These are phyloP conservation scores for Megamerina dolium DNA, from an alignment of 2,888 invertebrate species.

Conservation along the genomic window DNA sequence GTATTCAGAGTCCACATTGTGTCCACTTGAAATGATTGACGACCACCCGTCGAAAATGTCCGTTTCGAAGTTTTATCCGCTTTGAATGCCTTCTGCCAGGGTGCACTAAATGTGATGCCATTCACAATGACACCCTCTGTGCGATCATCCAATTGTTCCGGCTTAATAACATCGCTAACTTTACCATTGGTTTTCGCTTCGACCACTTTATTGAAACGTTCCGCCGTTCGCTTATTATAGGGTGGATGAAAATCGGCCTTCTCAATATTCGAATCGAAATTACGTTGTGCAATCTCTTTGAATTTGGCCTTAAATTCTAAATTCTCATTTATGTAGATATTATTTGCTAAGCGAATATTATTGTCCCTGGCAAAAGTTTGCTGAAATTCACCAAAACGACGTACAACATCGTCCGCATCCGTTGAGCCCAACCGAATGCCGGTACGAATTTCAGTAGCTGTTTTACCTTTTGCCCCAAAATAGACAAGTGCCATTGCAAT, in stretches of 20 bases:
- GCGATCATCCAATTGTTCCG: constrained; percentile 47
- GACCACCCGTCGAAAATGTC: constrained; percentile 31
- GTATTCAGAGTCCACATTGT: constrained; percentile 43
- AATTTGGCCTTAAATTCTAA: constrained; percentile 56
- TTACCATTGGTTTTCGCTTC: constrained; percentile 71
- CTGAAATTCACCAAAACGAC: constrained; percentile 35
- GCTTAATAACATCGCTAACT: constrained; percentile 67
- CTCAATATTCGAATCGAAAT: constrained; percentile 62
- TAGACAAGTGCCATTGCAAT: constrained; percentile 64
- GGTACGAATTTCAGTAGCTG: constrained; percentile 56
- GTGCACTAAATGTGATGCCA: constrained; percentile 31
- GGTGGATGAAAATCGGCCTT: constrained; percentile 57
- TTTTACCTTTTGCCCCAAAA: constrained; percentile 63
- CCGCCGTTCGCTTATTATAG: constrained; percentile 52
- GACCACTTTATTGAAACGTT: constrained; percentile 73
- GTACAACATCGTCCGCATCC: constrained; percentile 31
- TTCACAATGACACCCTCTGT: constrained; percentile 42
- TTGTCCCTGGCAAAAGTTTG: constrained; percentile 34
- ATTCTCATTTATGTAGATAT: constrained; percentile 61
- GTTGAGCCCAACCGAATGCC: constrained; percentile 51
- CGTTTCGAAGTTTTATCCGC: constrained; percentile 34
- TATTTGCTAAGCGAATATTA: constrained; percentile 60
- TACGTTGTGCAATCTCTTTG: constrained; percentile 55
- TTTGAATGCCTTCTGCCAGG: constrained; percentile 39
- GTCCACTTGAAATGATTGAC: constrained; percentile 36